Evolutionary conservation across 2,797 vertebrate genomes (phyloP), one percentile per base, ranked within the genome.

Genomic region (Atherinosoma microstoma): DNA sequence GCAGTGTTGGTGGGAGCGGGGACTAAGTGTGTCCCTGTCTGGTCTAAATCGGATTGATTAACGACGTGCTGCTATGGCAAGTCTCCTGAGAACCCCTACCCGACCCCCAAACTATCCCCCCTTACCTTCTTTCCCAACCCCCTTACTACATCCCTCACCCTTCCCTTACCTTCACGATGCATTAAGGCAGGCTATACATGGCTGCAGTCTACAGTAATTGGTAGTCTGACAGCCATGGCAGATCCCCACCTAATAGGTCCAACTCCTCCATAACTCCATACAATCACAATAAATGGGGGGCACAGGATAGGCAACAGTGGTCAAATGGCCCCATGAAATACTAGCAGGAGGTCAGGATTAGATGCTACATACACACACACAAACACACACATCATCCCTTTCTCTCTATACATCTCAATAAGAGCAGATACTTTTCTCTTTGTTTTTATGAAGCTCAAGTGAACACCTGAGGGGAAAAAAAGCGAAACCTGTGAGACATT

Each of bases 1-100:
- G 81, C 84, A 75, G 85, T 89, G 89, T 86, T 89, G 80, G 89
- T 61, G 72, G 85, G 85, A 91, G 91, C 82, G 79, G 86, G 85
- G 73, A 87, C 92, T 94, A 92, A 91, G 92, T 92, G 89, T 92
- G 92, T 95, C 91, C 90, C 93, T 92, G 93, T 94, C 94, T 90
- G 61, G 82, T 85, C 93, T 94, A 94, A 95, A 95, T 94, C 92
- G 87, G 93, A 94, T 94, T 94, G 94, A 95, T 95, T 95, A 95
- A 93, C 88, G 87, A 91, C 73, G 40, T 76, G 86, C 87, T 90
- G 89, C 90, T 90, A 84, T 92, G 90, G 92, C 89, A 89, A 86
- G 89, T 93, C 93, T 94, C 93, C 83, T 79, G 92, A 93, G 93
- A 91, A 86, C 73, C 75, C 75, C 66, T 18, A 36, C 63, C 34